Conservation (phyloP, 2,113 vertebrate species). For the Corapipo altera region DNA sequence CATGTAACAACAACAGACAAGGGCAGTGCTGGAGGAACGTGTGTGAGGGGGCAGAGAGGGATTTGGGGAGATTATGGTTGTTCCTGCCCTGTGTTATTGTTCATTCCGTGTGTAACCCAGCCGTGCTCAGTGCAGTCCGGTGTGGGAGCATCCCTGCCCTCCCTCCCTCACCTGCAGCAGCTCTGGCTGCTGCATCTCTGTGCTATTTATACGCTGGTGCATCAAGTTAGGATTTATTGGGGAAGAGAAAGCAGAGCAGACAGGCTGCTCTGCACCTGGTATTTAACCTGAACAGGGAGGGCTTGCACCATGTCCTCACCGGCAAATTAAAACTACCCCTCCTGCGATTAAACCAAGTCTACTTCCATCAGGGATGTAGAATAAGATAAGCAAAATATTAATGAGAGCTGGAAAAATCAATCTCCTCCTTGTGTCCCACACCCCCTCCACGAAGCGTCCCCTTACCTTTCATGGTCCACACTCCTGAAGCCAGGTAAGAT, state of each 20-base stretch:
- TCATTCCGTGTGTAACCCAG: not conserved
- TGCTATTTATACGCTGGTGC: slow-evolving; percentile 29
- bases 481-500: slow-evolving; percentile 95
- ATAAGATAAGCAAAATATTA: not conserved
- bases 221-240: slow-evolving; percentile 24
- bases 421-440: not conserved
- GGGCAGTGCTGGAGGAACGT: not conserved
- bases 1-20: not conserved
- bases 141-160: not conserved
- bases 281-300: not conserved
- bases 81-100: not conserved
- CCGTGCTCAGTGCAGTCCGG: not conserved
- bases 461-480: slow-evolving; percentile 93
- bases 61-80: not conserved
- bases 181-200: slow-evolving; percentile 15
- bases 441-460: not conserved
- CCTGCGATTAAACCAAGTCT: slow-evolving; percentile 4
- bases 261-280: not conserved
- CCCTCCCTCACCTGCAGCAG: slow-evolving; percentile 24
- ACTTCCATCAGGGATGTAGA: not conserved
- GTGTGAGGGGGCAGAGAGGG: not conserved
- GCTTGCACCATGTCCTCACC: not conserved
- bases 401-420: not conserved
- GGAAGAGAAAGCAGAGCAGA: not conserved
- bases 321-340: not conserved